Conservation (phyloP, 2,888 invertebrate genomes). For the Aelia acuminata region DNA sequence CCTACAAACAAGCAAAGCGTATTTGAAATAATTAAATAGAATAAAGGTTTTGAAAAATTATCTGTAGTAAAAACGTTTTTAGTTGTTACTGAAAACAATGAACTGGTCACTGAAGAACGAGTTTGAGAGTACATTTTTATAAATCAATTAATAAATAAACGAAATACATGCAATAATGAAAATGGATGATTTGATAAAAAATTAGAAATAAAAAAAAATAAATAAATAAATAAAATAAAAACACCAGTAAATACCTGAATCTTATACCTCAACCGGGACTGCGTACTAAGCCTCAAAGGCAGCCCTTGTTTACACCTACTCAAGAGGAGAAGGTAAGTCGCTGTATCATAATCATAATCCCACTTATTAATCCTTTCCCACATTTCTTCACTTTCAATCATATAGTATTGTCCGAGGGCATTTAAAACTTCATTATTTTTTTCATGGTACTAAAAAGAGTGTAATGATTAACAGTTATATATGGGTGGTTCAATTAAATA, state of each 20-base stretch:
- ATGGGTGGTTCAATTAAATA: too few species aligned
- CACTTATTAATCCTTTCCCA: constrained; percentile 72
- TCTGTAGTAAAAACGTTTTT: too few species aligned
- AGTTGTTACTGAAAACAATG: too few species aligned
- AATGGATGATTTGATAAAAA: too few species aligned
- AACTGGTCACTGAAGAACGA: too few species aligned
- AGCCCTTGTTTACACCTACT: constrained; percentile 74
- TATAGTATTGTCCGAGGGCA: constrained; percentile 71
- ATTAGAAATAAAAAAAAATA: too few species aligned
- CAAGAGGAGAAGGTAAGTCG: constrained; percentile 80
- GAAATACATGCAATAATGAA: too few species aligned
- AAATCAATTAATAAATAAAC: too few species aligned
- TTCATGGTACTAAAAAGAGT: constrained; percentile 63
- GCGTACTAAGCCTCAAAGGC: constrained; percentile 69
- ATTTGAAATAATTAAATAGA: too few species aligned
- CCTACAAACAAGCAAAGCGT: constrained; percentile 2
- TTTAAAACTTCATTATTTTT: constrained; percentile 74
- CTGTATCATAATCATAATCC: constrained; percentile 80
- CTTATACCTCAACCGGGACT: constrained; percentile 61
- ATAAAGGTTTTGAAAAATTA: too few species aligned
- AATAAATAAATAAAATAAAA: not conserved
- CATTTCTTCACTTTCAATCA: constrained; percentile 69
- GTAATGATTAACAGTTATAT: too few species aligned
- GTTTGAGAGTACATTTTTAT: too few species aligned
- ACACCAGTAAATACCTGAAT: constrained; percentile 48